phyloP scores from a whole-genome alignment of 2,888 invertebrate species.

The Brenthis daphne region DNA sequence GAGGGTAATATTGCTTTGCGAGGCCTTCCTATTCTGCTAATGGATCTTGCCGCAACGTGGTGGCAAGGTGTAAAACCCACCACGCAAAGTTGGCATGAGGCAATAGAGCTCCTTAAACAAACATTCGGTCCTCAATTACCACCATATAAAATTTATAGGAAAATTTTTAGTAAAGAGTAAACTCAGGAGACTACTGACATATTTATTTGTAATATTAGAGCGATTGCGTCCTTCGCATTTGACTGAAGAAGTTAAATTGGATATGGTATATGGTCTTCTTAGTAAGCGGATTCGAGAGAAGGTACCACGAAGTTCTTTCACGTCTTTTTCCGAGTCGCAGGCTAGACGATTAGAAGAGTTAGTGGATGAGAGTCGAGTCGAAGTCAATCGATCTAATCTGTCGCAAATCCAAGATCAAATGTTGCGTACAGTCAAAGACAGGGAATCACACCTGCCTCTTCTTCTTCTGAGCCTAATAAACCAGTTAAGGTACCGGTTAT shows the following conservation, averaged over 20 bases:
- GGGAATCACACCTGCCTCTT: too few species aligned
- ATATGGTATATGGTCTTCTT: slow-evolving; percentile 39
- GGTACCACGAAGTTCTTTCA: slow-evolving; percentile 25
- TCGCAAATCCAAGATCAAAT: background rate
- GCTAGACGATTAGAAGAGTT: slow-evolving; percentile 1
- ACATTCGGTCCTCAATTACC: slow-evolving; percentile 32
- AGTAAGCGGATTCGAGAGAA: slow-evolving; percentile 34
- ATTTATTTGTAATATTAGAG: slow-evolving; percentile 22
- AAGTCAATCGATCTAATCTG: background rate
- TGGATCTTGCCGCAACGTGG: slow-evolving; percentile 40
- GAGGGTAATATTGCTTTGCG: slow-evolving; percentile 36
- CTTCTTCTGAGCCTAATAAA: too few species aligned
- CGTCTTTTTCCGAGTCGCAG: slow-evolving; percentile 29
- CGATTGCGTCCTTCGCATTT: slow-evolving; percentile 16
- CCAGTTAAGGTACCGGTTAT: too few species aligned
- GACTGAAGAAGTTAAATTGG: slow-evolving; percentile 27
- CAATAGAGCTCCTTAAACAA: slow-evolving; percentile 16
- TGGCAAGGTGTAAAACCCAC: slow-evolving; percentile 34
- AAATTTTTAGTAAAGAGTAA: slow-evolving; percentile 1
- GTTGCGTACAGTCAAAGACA: too few species aligned
- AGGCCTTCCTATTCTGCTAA: slow-evolving; percentile 26
- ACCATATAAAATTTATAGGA: slow-evolving; percentile 32
- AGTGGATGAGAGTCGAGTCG: background rate
- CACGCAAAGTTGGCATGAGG: slow-evolving; percentile 17
- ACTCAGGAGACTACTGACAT: slow-evolving; percentile 19